Evolutionary conservation across 2,888 invertebrate species (phyloP), one percentile per base, ranked within the genome.

Genomic region (Archips crataeganus): DNA sequence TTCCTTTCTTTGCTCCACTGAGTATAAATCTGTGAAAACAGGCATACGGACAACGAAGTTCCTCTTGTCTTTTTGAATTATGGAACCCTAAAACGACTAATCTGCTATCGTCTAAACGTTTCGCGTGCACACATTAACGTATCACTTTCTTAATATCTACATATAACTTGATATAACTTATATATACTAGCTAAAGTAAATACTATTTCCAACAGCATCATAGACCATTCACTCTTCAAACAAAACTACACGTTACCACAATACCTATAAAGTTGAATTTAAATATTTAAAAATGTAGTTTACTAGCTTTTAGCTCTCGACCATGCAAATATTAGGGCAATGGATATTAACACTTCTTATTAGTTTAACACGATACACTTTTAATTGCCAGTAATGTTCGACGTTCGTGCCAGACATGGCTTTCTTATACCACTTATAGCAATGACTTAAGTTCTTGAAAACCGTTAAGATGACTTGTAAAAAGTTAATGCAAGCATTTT

Each of bases 351-450:
- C 47, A 23, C 15, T 23, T 47, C 2, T 23, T 2, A 6, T 47
- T 4, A 13, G 45, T 13, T 3, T 15, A 5, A 32, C 63, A 47
- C 3, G 63, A 11, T 42, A 8, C 13, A 63, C 32, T 63, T 32
- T 63, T 63, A 32, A 13, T 32, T 47, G 63, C 32, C 42, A 62
- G 62, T 62, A 62, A 62, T 13, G 45, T 42, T 42, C 32, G 15
- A 49, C 5, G 13, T 62, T 15, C 5, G 11, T 45, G 23, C 47
- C 5, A 45, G 63, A 47, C 63, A 63, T 47, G 13, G 47, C 47
- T 45, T 47, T 32, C 42, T 32, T 32, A 34, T 11, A 60, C n/a
- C 39, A 39, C 42, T 32, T 13, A 11, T 11, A 45, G 10, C 15
- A 45, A 32, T 45, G 23, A 47, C n/a, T 23, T 32, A n/a, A 64